phyloP scores from a whole-genome alignment of 2,113 vertebrate species.

The Protobothrops flavoviridis region DNA sequence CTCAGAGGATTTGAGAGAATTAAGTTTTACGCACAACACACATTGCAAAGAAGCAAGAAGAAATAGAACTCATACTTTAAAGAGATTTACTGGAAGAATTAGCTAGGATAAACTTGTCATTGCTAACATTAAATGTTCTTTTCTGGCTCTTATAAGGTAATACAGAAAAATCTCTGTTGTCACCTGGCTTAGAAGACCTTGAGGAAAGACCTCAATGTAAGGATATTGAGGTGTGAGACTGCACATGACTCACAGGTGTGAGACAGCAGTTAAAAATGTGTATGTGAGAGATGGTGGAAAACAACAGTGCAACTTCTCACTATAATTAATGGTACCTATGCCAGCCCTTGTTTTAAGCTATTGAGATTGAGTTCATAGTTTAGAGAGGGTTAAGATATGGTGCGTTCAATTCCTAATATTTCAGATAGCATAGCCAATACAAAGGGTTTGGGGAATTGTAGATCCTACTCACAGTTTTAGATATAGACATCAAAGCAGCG shows the following conservation, averaged over 20 bases:
- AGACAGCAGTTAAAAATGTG: neutral
- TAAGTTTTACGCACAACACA: neutral
- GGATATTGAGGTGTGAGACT: neutral
- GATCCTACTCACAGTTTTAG: neutral
- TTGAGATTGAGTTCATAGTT: neutral
- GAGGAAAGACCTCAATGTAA: neutral
- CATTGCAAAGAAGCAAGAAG: neutral
- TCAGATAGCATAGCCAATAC: too few relatives aligned
- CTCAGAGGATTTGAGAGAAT: neutral
- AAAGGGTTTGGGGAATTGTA: neutral
- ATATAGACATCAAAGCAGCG: neutral
- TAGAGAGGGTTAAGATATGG: neutral
- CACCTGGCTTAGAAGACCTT: neutral
- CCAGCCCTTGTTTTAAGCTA: neutral
- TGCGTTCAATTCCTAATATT: neutral
- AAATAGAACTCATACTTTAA: slow-evolving; percentile 16
- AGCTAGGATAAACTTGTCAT: neutral
- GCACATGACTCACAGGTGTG: too few relatives aligned
- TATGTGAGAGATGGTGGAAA: neutral
- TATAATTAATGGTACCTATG: neutral
- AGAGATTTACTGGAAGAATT: neutral
- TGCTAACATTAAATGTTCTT: neutral
- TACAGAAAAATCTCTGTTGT: neutral
- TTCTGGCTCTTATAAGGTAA: slow-evolving; percentile 7
- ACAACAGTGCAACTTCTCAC: neutral